These are phyloP conservation scores for Aramus guarauna DNA, from an alignment of 2,113 vertebrate genomes.

Conservation along the genomic window DNA sequence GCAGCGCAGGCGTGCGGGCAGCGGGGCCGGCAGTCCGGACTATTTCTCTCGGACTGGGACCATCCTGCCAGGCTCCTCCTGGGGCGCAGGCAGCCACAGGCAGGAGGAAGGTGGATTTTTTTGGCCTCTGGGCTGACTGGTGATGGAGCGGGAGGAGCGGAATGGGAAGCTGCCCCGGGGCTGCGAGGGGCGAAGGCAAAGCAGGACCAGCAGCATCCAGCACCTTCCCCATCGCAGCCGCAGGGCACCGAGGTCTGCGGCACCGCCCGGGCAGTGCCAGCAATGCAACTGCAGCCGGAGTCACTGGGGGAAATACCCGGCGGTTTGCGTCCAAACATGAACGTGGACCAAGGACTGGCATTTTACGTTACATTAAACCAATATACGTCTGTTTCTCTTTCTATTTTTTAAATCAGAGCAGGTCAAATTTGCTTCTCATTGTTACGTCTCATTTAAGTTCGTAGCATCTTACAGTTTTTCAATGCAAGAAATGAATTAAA, in stretches of 20 bases:
- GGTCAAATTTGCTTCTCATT: not conserved
- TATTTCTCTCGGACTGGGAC: not conserved
- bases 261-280: not conserved
- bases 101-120: not conserved
- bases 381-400: too few species aligned
- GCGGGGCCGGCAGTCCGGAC: not conserved
- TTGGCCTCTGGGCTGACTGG: not conserved
- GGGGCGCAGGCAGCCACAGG: not conserved
- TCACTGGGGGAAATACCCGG: not conserved
- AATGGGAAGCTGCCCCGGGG: fast-evolving
- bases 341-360: not conserved
- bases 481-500: not conserved
- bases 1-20: fast-evolving
- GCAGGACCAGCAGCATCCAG: not conserved
- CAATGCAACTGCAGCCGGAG: not conserved
- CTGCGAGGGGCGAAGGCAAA: not conserved
- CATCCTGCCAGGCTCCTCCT: not conserved
- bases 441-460: not conserved
- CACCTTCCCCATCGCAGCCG: not conserved
- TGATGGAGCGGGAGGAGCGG: not conserved
- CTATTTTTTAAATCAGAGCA: not conserved
- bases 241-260: not conserved
- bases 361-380: not conserved
- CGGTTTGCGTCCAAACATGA: fast-evolving
- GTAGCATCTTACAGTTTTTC: not conserved